Conservation (phyloP, 2,113 vertebrate species). For the Lophochroa leadbeateri region DNA sequence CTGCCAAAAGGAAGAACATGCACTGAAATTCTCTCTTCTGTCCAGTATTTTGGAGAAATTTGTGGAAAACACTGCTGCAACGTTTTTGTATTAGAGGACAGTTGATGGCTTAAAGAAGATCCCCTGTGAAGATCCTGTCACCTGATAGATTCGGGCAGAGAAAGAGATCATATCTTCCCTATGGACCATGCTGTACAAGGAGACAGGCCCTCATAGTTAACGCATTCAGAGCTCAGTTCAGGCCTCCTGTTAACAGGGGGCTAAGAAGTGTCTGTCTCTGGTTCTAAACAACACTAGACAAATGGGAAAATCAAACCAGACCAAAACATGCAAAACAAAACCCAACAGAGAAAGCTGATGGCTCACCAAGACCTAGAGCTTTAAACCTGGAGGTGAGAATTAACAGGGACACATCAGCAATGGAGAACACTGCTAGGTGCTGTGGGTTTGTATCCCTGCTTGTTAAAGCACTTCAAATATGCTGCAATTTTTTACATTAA, state of each 20-base stretch:
- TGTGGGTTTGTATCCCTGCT: background rate
- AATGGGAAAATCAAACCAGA: background rate
- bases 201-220: background rate
- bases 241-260: background rate
- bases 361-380: background rate
- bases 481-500: background rate
- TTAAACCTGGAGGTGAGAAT: background rate
- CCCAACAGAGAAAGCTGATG: background rate
- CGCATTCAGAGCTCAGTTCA: background rate
- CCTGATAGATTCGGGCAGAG: background rate
- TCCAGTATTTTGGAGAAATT: background rate
- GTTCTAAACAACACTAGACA: background rate
- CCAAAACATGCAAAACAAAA: background rate
- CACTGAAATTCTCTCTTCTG: background rate
- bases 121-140: background rate
- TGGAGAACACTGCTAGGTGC: background rate
- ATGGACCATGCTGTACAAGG: fast-evolving
- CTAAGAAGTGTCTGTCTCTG: background rate
- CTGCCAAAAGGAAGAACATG: background rate
- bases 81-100: background rate
- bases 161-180: background rate
- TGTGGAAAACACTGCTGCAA: background rate
- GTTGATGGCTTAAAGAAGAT: background rate
- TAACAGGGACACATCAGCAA: background rate
- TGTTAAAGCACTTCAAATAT: background rate